Evolutionary conservation across 2,113 vertebrate genomes (phyloP), one percentile per base, ranked within the genome.

Genomic region (Oreochromis niloticus): DNA sequence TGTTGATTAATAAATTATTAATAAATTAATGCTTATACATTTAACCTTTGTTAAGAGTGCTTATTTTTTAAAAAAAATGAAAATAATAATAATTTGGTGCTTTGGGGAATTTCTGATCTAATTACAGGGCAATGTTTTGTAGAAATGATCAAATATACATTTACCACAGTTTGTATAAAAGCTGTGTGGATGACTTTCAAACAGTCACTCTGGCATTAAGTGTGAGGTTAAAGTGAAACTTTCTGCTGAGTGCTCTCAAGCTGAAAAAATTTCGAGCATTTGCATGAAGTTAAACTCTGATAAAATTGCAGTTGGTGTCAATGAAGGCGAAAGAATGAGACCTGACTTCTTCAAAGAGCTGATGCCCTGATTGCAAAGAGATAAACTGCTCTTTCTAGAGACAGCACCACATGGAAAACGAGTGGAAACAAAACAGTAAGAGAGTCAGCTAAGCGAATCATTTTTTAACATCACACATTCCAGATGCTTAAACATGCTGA

Each of bases 311-410:
- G 84, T 87, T 82, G 80, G 14, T 83, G 79, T 86, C 59, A 86
- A 56, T 88, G 83, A 78, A 87, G 84, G 88, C 27, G 1, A 79
- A 91, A 95, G 81, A 95, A 91, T 93, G 79, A 92, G 83, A 93
- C 83, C 24, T 79, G 89, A 94, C 92, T 94, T 87, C 82, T 90
- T 89, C 63, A 89, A 86, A 95, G 85, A 91, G 63, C 54, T 34
- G 14, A 61, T 50, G 61, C 75, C 75, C 83, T 61, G 88, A 93
- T 90, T 41, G 71, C 84, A 80, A 5, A 6, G 22, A 85, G 87
- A 94, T 90, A 90, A 81, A 86, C 43, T 16, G 56, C 61, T 89
- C 79, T 63, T 59, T 86, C 39, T 6, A 11, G 9, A 54, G 63
- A 63, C 84, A 84, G 83, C 43, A 55, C 81, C 46, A 81, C 13